These are phyloP conservation scores for Macrochelys suwanniensis DNA, from an alignment of 2,797 vertebrate genomes.

Conservation along the genomic window DNA sequence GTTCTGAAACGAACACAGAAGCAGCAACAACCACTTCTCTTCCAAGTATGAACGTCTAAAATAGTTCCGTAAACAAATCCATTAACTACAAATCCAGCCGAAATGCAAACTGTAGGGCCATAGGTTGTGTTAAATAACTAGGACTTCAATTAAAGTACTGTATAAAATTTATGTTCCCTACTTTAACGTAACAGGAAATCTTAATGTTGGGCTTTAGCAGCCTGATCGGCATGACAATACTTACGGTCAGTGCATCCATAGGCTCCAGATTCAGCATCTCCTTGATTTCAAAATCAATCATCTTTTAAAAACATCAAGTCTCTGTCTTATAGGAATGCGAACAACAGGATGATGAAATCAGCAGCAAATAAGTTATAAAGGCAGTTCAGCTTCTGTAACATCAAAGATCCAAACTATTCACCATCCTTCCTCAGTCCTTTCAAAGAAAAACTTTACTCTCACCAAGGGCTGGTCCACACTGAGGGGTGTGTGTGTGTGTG, in stretches of 20 bases:
- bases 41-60: conserved; percentile 51
- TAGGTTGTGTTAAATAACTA: neutral
- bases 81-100: conserved; percentile 55
- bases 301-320: neutral
- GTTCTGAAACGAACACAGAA: conserved; percentile 62
- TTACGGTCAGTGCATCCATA: neutral
- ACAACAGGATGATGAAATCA: neutral
- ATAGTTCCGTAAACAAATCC: conserved; percentile 50
- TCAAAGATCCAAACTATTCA: neutral
- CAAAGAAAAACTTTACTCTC: neutral
- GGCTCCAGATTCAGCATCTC: neutral
- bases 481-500: no score
- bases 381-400: neutral
- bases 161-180: neutral
- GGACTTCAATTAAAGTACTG: neutral
- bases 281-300: neutral
- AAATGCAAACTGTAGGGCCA: neutral
- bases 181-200: neutral
- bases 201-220: neutral
- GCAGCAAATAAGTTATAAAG: neutral
- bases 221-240: neutral
- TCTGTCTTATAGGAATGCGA: neutral
- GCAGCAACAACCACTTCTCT: conserved; percentile 45
- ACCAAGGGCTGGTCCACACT: no score
- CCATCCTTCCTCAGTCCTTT: neutral